Evolutionary conservation across 2,888 invertebrate species (phyloP).

Genomic region (Lutraria lutraria): DNA sequence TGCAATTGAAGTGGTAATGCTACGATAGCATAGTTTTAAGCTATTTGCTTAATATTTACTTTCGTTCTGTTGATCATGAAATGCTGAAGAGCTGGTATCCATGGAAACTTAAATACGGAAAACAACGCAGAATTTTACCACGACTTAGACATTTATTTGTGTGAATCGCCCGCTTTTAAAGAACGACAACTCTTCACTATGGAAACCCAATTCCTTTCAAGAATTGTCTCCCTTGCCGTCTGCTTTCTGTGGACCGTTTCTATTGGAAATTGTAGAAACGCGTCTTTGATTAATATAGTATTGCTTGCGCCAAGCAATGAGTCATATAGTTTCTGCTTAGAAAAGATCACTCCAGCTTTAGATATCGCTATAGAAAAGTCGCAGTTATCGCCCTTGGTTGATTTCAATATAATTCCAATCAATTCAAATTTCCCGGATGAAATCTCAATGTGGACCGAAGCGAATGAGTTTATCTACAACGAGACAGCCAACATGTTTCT

Average conservation of each 20-base stretch:
- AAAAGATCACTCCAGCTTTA: conserved; percentile 43
- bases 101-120: not conserved
- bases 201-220: not conserved
- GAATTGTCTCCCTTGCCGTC: not conserved
- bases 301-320: conserved; percentile 50
- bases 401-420: conserved; percentile 13
- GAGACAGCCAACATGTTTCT: conserved; percentile 75
- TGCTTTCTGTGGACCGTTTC: not conserved
- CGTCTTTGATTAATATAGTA: conserved; percentile 24
- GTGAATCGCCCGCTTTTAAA: not conserved
- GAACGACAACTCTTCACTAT: not conserved
- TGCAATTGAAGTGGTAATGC: too few species aligned
- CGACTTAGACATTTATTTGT: not conserved
- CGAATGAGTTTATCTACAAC: conserved; percentile 41
- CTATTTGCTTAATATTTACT: too few species aligned
- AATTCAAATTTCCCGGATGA: conserved; percentile 56
- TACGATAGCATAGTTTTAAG: too few species aligned
- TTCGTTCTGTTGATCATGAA: too few species aligned
- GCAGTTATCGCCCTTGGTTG: conserved; percentile 26
- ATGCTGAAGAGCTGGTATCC: not conserved
- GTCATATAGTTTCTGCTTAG: conserved; percentile 29
- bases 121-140: not conserved
- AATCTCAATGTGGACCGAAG: conserved; percentile 41
- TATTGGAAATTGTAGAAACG: not conserved
- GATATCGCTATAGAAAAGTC: conserved; percentile 39